Percentiles rank a stretch among this genome's conserved stretches.
phyloP scores from a whole-genome alignment of 2,797 vertebrate species.

The Tinamus major region DNA sequence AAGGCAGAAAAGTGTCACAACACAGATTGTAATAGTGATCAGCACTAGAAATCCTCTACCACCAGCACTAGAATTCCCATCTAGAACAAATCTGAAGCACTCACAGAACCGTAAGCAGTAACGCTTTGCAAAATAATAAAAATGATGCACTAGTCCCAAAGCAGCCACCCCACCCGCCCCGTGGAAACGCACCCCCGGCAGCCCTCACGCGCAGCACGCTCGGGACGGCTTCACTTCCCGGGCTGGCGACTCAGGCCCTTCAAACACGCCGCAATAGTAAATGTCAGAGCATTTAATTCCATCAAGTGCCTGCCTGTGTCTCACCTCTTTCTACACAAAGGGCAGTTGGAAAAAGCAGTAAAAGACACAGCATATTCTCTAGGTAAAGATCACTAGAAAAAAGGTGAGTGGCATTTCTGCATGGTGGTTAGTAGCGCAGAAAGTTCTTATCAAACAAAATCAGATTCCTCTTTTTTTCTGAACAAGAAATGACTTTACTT shows the following conservation, averaged over 20 bases:
- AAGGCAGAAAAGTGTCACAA: not conserved
- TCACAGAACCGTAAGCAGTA: not conserved
- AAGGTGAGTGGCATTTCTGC: not conserved
- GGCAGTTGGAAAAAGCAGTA: not conserved
- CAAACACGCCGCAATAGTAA: not conserved
- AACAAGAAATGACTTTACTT: not conserved
- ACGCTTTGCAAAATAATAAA: not conserved
- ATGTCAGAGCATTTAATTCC: not conserved
- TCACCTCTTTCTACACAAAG: not conserved
- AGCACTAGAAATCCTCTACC: not conserved
- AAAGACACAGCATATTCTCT: not conserved
- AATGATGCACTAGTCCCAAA: not conserved
- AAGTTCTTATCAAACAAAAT: not conserved
- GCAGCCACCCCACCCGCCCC: not conserved
- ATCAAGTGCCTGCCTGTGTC: not conserved
- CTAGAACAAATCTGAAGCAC: not conserved
- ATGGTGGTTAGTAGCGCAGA: not conserved
- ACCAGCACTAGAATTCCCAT: not conserved
- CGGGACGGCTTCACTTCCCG: not conserved
- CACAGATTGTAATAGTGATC: not conserved
- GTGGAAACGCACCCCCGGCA: not conserved
- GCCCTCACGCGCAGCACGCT: fast-evolving
- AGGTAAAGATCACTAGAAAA: not conserved
- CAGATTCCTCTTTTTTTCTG: not conserved
- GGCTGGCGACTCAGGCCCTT: not conserved